These are phyloP conservation scores for Elephantulus edwardii DNA, from an alignment of 2,113 vertebrate species.

Conservation along the genomic window DNA sequence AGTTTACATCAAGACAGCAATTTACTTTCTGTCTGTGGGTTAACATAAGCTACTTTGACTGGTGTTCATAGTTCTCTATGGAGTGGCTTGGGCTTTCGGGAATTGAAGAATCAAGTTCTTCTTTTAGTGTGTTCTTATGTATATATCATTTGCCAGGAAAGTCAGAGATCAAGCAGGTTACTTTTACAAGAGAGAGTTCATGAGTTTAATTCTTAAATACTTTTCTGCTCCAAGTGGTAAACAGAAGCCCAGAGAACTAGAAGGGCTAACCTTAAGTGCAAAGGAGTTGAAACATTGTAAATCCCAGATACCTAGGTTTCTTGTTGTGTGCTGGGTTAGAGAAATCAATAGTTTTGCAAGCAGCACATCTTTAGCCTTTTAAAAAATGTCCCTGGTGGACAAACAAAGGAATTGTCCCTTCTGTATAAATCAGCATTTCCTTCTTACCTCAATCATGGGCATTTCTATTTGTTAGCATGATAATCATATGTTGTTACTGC, in stretches of 20 bases:
- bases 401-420: neutral
- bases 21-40: neutral
- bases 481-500: neutral
- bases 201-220: constrained; percentile 18
- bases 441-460: neutral
- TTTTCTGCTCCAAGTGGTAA: neutral
- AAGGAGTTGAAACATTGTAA: neutral
- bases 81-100: neutral
- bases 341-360: neutral
- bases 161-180: constrained; percentile 39
- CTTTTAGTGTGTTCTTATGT: neutral
- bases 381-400: neutral
- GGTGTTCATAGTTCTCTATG: constrained; percentile 30
- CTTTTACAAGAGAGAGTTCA: constrained; percentile 35
- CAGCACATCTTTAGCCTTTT: neutral
- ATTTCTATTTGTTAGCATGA: neutral
- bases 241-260: constrained; percentile 13
- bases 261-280: neutral
- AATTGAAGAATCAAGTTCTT: neutral
- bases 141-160: neutral
- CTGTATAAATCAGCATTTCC: neutral
- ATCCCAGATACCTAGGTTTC: neutral
- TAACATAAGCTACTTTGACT: neutral
- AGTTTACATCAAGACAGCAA: neutral
- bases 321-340: neutral